phyloP scores from a whole-genome alignment of 2,888 invertebrate genomes.

The Lacanobia wlatinum region DNA sequence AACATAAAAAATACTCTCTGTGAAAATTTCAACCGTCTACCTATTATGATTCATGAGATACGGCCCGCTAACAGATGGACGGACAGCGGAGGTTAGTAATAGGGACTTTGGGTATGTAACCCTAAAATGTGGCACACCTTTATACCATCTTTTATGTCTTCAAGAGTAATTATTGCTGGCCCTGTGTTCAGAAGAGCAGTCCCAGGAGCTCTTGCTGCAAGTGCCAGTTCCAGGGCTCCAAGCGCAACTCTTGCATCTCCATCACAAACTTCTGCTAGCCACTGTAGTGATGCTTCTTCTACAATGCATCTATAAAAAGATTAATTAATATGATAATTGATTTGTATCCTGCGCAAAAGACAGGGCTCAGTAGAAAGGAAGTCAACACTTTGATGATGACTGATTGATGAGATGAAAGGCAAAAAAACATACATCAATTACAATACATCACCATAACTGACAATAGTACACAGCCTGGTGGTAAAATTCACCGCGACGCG shows the following conservation, averaged over 20 bases:
- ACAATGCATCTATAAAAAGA: constrained; percentile 77
- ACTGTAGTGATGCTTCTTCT: constrained; percentile 92
- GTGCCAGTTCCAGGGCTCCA: constrained; percentile 93
- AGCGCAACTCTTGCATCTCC: constrained; percentile 96
- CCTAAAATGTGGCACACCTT: constrained; percentile 85
- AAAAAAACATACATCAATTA: no score
- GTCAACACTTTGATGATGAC: not conserved
- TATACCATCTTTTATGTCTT: constrained; percentile 93
- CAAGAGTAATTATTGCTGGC: constrained; percentile 90
- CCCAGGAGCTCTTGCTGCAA: constrained; percentile 88
- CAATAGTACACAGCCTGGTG: not conserved
- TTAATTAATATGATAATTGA: constrained; percentile 2
- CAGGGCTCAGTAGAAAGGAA: no score
- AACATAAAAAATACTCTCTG: no score
- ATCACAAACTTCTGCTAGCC: constrained; percentile 94
- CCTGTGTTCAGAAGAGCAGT: constrained; percentile 70
- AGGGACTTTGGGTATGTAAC: no score
- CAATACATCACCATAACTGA: not conserved
- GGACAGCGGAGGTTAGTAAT: not conserved
- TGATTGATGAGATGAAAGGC: not conserved
- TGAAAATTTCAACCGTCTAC: no score
- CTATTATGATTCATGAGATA: no score
- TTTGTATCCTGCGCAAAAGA: not conserved
- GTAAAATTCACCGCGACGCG: no score
- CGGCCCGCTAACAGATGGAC: not conserved